Percentiles rank a stretch among this genome's conserved stretches.
phyloP scores from a whole-genome alignment of 2,797 vertebrate species.

The Liparis tanakae region DNA sequence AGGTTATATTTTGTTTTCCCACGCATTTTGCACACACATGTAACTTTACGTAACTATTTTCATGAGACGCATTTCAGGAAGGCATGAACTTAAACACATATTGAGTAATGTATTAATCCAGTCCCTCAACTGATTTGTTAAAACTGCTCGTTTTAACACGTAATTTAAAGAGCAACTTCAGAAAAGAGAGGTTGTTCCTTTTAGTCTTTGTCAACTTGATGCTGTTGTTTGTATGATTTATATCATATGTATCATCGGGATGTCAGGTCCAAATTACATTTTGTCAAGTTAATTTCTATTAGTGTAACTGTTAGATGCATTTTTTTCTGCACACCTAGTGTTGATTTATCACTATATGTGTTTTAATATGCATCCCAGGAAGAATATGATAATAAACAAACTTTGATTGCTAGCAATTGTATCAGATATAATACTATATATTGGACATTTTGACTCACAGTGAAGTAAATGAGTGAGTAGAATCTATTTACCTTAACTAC shows the following conservation, averaged over 20 bases:
- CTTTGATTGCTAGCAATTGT: not conserved
- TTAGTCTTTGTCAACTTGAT: not conserved
- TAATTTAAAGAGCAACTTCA: not conserved
- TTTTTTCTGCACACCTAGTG: not conserved
- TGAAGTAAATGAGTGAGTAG: not conserved
- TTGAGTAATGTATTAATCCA: not conserved
- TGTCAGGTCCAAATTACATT: not conserved
- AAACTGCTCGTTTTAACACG: not conserved
- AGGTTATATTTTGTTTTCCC: conserved; percentile 27
- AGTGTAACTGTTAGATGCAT: not conserved
- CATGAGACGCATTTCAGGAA: not conserved
- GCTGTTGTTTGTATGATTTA: not conserved
- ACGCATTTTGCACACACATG: not conserved
- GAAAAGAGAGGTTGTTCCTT: conserved; percentile 1
- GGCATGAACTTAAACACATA: not conserved
- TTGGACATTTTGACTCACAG: conserved; percentile 20
- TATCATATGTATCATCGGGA: not conserved
- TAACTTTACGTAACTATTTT: not conserved
- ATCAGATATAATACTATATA: not conserved
- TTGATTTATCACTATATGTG: not conserved
- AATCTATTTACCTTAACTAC: conserved; percentile 52
- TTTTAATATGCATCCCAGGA: not conserved
- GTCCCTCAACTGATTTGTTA: not conserved
- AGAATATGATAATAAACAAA: not conserved
- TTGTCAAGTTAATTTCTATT: not conserved